Evolutionary conservation across 2,888 invertebrate species (phyloP).

Genomic region (Rhopalosiphum nymphaeae): DNA sequence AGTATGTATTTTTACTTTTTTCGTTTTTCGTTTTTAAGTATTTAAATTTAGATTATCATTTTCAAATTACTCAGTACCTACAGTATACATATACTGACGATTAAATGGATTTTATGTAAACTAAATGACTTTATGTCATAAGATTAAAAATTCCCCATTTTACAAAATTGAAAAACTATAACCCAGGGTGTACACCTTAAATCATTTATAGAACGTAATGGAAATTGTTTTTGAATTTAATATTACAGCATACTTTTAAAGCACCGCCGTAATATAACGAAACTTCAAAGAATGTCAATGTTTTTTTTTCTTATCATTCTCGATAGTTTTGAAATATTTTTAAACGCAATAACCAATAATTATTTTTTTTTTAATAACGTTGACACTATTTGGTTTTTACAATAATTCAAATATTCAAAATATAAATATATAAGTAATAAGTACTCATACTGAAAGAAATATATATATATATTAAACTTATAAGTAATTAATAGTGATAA

Average conservation of each 20-base stretch:
- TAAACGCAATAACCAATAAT: background rate
- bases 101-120: background rate
- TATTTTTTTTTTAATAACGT: background rate
- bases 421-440: no score
- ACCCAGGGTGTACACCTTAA: background rate
- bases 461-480: no score
- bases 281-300: background rate
- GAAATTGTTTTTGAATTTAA: conserved; percentile 5
- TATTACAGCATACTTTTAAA: background rate
- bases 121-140: background rate
- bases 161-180: background rate
- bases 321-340: background rate
- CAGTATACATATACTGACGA: background rate
- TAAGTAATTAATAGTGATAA: no score
- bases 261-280: background rate
- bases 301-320: background rate
- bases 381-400: no score
- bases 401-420: no score
- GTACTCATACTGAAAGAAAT: no score
- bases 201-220: background rate
- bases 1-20: background rate
- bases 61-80: background rate
- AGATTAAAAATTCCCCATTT: background rate
- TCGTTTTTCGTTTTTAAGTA: background rate
- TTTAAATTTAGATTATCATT: background rate